Evolutionary conservation across 2,888 invertebrate species (phyloP).

Genomic region (Prionchulus punctatus): DNA sequence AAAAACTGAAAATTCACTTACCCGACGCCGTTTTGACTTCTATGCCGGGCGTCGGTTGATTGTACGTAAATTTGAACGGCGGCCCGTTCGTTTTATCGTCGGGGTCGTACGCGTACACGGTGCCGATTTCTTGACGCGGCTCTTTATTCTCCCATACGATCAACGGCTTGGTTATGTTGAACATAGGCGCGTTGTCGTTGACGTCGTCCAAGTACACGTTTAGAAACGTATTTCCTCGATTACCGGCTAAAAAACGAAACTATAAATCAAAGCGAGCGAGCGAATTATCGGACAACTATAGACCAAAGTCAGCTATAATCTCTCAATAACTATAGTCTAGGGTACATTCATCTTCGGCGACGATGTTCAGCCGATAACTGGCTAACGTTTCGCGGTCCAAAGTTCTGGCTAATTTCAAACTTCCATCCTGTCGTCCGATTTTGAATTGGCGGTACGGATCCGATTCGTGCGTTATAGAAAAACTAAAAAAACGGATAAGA

Average conservation of each 20-base stretch:
- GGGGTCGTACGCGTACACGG: conserved; percentile 16
- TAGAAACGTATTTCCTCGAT: conserved; percentile 62
- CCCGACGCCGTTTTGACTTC: no score
- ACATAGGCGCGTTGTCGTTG: conserved; percentile 78
- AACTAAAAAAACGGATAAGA: conserved; percentile 23
- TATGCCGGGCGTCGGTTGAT: no score
- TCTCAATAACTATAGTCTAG: no score
- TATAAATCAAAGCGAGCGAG: no score
- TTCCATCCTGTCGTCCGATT: conserved; percentile 72
- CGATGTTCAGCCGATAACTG: conserved; percentile 81
- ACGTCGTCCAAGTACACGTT: conserved; percentile 60
- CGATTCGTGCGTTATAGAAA: conserved; percentile 63
- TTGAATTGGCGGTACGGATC: conserved; percentile 82
- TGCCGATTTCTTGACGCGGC: conserved; percentile 54
- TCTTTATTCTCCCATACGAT: conserved; percentile 81
- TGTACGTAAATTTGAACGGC: no score
- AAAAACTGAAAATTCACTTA: no score
- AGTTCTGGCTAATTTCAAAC: conserved; percentile 76
- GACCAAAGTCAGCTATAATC: no score
- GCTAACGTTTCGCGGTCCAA: conserved; percentile 86
- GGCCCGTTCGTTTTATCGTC: conserved; percentile 69
- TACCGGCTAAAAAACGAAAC: conserved; percentile 43
- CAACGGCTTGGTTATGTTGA: conserved; percentile 42
- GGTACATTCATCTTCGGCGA: conserved; percentile 71
- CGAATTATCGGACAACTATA: no score